These are phyloP conservation scores for Luidia sarsii DNA, from an alignment of 53 echinoderm and acorn worm genomes.

Conservation along the genomic window DNA sequence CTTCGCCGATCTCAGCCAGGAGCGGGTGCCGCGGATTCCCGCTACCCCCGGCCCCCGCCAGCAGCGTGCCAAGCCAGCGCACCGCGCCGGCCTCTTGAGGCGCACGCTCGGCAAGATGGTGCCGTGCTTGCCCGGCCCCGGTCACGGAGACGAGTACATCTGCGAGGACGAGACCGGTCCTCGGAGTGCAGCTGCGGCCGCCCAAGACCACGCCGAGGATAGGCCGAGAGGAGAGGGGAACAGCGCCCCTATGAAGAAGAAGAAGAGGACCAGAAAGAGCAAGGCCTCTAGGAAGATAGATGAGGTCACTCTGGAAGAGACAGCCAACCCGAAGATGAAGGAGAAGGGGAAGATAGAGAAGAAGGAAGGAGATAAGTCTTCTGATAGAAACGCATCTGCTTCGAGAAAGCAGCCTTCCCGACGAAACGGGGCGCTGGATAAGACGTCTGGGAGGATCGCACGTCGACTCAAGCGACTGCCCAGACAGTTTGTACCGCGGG, in stretches of 20 bases:
- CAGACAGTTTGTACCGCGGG: not conserved
- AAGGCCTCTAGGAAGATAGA: not conserved
- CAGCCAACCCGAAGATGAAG: not conserved
- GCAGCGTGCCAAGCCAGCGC: not conserved
- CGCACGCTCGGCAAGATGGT: slow-evolving; percentile 24
- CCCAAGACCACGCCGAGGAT: not conserved
- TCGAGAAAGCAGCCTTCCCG: slow-evolving; percentile 1
- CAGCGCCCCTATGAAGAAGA: not conserved
- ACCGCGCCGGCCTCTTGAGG: slow-evolving; percentile 21
- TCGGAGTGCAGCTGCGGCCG: no score
- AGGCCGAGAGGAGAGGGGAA: not conserved
- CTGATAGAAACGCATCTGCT: not conserved
- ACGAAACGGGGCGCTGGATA: not conserved
- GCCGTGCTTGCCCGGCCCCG: slow-evolving; percentile 12
- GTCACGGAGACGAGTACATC: not conserved
- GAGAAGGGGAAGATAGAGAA: not conserved
- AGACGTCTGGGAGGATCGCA: not conserved
- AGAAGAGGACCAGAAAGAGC: no score
- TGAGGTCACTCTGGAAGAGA: not conserved
- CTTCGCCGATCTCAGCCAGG: slow-evolving; percentile 32
- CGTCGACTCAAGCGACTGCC: not conserved
- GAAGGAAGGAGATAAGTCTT: not conserved
- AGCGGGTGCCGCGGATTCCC: no score
- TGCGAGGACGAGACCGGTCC: not conserved
- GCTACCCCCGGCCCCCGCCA: not conserved